Conservation (phyloP, 2,888 invertebrate genomes). For the Thysanoteuthis rhombus region DNA sequence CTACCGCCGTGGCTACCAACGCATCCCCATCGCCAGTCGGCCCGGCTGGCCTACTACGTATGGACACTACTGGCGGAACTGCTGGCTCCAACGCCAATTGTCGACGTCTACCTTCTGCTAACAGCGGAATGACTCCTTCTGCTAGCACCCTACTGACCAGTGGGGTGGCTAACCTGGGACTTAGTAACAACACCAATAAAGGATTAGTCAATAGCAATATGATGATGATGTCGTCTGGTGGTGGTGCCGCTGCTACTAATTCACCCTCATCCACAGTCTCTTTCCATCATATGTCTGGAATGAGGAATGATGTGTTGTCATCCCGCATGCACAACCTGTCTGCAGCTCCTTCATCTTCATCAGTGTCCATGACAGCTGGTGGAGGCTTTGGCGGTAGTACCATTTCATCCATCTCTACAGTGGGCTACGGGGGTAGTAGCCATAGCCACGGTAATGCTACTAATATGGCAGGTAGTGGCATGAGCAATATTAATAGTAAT, state of each 20-base stretch:
- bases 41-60: not conserved
- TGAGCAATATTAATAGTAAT: not conserved
- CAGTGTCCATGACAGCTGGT: slow-evolving; percentile 19
- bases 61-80: not conserved
- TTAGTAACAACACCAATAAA: not conserved
- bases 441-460: not conserved
- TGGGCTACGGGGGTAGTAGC: not conserved
- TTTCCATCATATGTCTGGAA: not conserved
- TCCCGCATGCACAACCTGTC: slow-evolving; percentile 21
- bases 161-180: slow-evolving; percentile 20
- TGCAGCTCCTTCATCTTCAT: not conserved
- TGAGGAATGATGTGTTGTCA: not conserved
- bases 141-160: slow-evolving; percentile 13
- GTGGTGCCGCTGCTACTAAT: not conserved
- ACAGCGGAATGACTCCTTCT: slow-evolving; percentile 12
- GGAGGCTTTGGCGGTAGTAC: not conserved
- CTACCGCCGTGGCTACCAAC: not conserved
- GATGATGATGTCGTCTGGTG: slow-evolving; percentile 25
- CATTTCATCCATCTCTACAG: not conserved
- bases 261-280: not conserved
- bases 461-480: not conserved
- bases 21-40: not conserved
- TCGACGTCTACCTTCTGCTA: not conserved
- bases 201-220: not conserved
- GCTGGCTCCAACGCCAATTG: not conserved